Base-by-base conservation (phyloP, 2,888 invertebrate genomes). In the Clistopyga incitator region DNA sequence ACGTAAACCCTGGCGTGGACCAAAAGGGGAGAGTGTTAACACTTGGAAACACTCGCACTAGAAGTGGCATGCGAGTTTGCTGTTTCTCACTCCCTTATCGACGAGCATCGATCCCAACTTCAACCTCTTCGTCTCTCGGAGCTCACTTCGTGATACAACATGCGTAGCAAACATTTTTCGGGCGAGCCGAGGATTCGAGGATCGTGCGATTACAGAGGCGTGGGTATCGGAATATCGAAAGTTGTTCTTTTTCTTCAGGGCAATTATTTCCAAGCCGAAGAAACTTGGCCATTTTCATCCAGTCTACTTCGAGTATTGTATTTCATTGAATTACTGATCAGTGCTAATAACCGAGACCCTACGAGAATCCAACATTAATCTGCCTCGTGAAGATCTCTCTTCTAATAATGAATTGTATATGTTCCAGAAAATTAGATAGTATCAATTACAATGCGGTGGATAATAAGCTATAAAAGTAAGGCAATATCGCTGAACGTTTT, bases 21-120 rank as follows among this genome's bases (percentile, higher is more conserved):
- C 20, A 18, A 67, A 78, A 85, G 70, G 75, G 82, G 82, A 88
- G 87, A 88, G 87, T 86, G 88, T 89, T 88, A 89, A 86, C 87
- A 88, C 88, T 88, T 85, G 75, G 84, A 84, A 81, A 78, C 79
- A 75, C 86, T 77, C 82, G 65, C 84, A 86, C 59, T 38, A 29
- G 79, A 84, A 64, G 50, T 59, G 50, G 52, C 64, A 47, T 52
- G 18, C 34, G 34, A 52, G 34, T 15, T 13, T 67, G 67, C 8
- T 34, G 29, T 52, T 11, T 68, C 68, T 52, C 68, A n/a, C 34
- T 29, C 68, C 18, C 4, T 52, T n/a, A 20, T 45, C 42, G 67
- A 64, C 23, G 52, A 25, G 54, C 38, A 18, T 67, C 64, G 50
- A 45, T 10, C 6, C 13, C 20, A 38, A 6, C 29, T 42, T 45